phyloP scores from a whole-genome alignment of 2,888 invertebrate species.

The Callyntrura sp. region DNA sequence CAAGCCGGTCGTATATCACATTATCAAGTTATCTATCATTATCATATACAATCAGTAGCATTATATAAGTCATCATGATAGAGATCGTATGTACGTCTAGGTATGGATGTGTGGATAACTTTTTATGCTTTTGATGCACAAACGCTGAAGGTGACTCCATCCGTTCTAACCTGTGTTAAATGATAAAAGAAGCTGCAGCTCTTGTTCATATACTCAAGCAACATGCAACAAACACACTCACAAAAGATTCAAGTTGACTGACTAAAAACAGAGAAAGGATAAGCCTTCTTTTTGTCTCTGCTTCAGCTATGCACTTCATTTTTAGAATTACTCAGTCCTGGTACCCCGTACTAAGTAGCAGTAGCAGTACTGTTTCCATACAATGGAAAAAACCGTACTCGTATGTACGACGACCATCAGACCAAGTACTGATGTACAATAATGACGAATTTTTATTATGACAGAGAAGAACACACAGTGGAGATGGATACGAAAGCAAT shows the following conservation, averaged over 20 bases:
- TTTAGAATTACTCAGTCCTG: no score
- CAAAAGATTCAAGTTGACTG: background rate
- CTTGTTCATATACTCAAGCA: background rate
- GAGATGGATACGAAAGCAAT: background rate
- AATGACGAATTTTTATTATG: background rate
- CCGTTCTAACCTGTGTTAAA: slow-evolving; percentile 32
- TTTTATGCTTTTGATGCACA: background rate
- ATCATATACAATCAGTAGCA: background rate
- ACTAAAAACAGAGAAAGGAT: background rate
- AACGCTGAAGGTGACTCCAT: slow-evolving; percentile 47
- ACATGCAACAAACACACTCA: no score
- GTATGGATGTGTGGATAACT: background rate
- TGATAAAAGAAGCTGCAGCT: slow-evolving; percentile 47
- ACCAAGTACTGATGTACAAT: background rate
- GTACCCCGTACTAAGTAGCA: no score
- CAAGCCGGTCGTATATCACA: no score
- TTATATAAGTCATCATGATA: no score
- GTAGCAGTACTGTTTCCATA: no score
- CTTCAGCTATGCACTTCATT: no score
- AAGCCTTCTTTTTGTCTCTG: slow-evolving; percentile 1
- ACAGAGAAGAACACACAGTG: background rate
- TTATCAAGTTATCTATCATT: background rate
- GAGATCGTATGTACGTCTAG: background rate
- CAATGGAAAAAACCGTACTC: no score
- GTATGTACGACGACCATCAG: background rate